Evolutionary conservation across 2,888 invertebrate genomes (phyloP).

Genomic region (Halictus ligatus): DNA sequence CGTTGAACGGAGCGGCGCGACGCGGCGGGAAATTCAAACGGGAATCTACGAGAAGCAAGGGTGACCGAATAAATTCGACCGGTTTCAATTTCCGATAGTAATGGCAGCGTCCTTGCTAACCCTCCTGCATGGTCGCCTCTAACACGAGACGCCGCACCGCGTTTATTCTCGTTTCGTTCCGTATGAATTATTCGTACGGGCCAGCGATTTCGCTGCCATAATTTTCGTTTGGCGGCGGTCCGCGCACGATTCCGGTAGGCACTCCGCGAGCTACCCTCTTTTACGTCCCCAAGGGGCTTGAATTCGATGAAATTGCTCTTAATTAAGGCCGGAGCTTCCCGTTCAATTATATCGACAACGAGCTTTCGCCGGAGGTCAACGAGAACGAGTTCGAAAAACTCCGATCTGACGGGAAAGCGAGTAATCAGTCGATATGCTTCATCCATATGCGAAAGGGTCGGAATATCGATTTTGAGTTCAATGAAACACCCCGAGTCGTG

Average conservation of each 20-base stretch:
- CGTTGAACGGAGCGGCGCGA: not conserved
- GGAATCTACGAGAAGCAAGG: constrained; percentile 29
- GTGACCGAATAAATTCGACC: constrained; percentile 67
- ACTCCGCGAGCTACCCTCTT: not conserved
- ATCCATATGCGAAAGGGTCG: not conserved
- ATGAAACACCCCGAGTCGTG: not conserved
- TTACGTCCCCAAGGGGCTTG: not conserved
- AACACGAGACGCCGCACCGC: constrained; percentile 33
- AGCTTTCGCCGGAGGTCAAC: not conserved
- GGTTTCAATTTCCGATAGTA: constrained; percentile 73
- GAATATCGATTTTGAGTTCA: not conserved
- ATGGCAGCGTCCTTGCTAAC: constrained; percentile 45
- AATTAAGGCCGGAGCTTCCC: not conserved
- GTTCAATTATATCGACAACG: not conserved
- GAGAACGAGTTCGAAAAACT: not conserved
- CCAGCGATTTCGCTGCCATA: constrained; percentile 52
- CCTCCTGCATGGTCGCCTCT: not conserved
- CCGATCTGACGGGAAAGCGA: not conserved
- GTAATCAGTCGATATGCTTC: not conserved
- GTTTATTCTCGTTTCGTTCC: constrained; percentile 68
- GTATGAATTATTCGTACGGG: constrained; percentile 67
- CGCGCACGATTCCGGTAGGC: not conserved
- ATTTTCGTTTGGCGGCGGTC: constrained; percentile 41
- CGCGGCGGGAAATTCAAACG: constrained; percentile 46
- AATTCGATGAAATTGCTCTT: constrained; percentile 5